Evolutionary conservation across 2,888 invertebrate genomes (phyloP), one percentile per base, ranked within the genome.

Genomic region (Dione juno): DNA sequence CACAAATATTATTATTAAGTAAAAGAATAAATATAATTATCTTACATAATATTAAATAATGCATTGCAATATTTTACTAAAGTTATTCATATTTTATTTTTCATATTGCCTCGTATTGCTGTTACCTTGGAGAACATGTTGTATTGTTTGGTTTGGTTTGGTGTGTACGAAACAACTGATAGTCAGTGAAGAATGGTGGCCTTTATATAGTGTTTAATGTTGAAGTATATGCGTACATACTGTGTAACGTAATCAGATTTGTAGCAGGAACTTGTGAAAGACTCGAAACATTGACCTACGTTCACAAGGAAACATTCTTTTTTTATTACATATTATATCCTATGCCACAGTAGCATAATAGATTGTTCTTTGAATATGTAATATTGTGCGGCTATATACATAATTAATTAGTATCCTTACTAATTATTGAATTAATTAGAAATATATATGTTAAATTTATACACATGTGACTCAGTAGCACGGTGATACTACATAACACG

Each of bases 101-200:
- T 35, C 16, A n/a, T 35, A 35, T n/a, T 35, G 54, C n/a, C n/a
- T 19, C 13, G 28, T n/a, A 16, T 48, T 35, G 16, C 37, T 19
- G 59, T 76, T 70, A 78, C 78, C 78, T 78, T 78, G 66, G 77
- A 77, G 75, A 77, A 77, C 78, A 78, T 78, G 71, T 73, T 78
- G 72, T 71, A 71, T 73, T 74, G 76, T 75, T 74, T 75, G 73
- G 63, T 72, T 75, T 75, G 75, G 76, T 75, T 74, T 75, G 73
- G 63, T 72, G 76, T 75, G 75, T 70, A 69, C 74, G 54, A 65
- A 72, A 76, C 74, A 75, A 77, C 79, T 79, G 77, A 78, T 76
- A 71, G 68, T 67, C 71, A 64, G 66, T 66, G 69, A 73, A 72
- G 72, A 75, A 74, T 72, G 66, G 53, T 67, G 53, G 74, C 65